Base-by-base conservation (phyloP, 2,113 vertebrate species). In the Stegastes partitus region DNA sequence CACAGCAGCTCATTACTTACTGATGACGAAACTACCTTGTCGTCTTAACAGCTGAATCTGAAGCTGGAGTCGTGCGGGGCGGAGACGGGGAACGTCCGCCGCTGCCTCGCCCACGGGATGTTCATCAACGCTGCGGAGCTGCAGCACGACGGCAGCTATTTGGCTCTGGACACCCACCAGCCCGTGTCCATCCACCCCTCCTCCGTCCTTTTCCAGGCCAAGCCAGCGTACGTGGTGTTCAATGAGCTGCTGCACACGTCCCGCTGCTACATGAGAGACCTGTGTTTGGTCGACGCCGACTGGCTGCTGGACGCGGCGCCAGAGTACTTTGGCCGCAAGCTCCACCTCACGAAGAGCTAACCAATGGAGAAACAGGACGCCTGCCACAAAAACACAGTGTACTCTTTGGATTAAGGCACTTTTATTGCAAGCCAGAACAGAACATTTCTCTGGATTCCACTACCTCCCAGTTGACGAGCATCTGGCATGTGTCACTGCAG, bases 191-290 rank as follows among this genome's bases (percentile, higher is more conserved):
- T 99, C 92, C 98, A 99, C 83, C 97, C 98, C 0, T 99, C 97
- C 0, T 99, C 98, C 0, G 96, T 97, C 77, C 97, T 99, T 23
- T 99, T 99, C 94, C 97, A 96, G 89, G 94, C 92, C 90, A 96
- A 95, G 87, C 98, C 98, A 0, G 95, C 96, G 10, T 99, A 96
- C 0, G 94, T 99, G 14, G 87, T 97, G 1, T 99, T 96, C 94
- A 98, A 95, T 0, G 96, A 95, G 89, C 94, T 99, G 77, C 94
- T 99, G 11, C 94, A 95, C 92, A 99, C 98, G 65, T 98, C 92
- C 49, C 95, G 93, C 84, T 96, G 98, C 94, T 99, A 99, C 94
- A 98, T 99, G 97, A 94, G 97, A 8, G 97, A 97, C 85, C 94
- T 99, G 55, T 98, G 98, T 1, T 81, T 97, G 57, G 97, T 99